These are phyloP conservation scores for Ciona savignyi DNA, from an alignment of 23 tunicate genomes.

Conservation along the genomic window DNA sequence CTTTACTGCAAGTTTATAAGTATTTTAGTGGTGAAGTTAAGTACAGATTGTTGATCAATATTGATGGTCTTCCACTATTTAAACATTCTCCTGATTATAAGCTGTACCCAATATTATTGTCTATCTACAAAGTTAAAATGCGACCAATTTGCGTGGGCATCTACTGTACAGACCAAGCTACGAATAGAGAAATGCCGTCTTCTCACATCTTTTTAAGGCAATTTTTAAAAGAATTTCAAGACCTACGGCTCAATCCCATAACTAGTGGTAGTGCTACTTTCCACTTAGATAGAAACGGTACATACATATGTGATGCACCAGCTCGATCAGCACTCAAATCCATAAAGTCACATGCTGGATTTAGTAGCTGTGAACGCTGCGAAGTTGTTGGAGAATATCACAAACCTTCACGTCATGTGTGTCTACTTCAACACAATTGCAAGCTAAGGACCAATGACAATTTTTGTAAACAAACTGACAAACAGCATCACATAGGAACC, in stretches of 20 bases:
- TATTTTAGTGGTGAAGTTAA: not conserved
- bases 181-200: conserved; percentile 32
- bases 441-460: conserved; percentile 1
- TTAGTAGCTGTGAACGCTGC: conserved; percentile 16
- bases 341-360: conserved; percentile 39
- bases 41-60: conserved; percentile 24
- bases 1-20: not conserved
- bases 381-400: conserved; percentile 24
- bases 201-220: conserved; percentile 17
- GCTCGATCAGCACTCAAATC: conserved; percentile 22
- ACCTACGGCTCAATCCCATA: conserved; percentile 1
- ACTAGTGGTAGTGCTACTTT: not conserved
- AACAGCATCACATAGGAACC: conserved; percentile 25
- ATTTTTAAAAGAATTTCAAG: conserved; percentile 23
- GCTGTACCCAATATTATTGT: conserved; percentile 33
- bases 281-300: not conserved
- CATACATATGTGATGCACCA: conserved; percentile 44
- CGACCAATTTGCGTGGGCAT: conserved; percentile 51
- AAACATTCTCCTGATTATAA: conserved; percentile 37
- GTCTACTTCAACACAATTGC: not conserved
- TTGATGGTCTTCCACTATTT: conserved; percentile 54
- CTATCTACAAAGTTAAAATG: conserved; percentile 23
- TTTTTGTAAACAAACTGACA: not conserved
- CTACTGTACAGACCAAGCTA: conserved; percentile 19
- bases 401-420: not conserved